Base-by-base conservation (phyloP, 2,113 vertebrate species). In the Megalops atlanticus region DNA sequence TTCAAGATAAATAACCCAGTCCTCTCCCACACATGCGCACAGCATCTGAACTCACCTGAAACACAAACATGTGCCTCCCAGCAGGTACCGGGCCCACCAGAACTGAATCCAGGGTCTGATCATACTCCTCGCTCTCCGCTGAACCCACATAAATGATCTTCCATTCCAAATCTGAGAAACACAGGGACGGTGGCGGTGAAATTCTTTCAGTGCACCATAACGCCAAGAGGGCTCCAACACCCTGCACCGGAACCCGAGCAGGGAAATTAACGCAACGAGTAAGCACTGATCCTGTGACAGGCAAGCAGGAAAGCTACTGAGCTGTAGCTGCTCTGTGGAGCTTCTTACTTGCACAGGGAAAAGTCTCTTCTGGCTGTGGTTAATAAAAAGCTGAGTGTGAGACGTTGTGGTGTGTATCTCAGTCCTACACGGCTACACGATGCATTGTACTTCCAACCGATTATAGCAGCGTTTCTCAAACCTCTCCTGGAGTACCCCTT, bases 141-240 rank as follows among this genome's bases (percentile, higher is more conserved):
- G 97, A 98, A 45, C 96, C 97, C 21, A 98, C 96, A 0, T 97
- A 98, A 80, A 97, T 97, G 84, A 98, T 97, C 86, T 97, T 98
- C 96, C 97, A 98, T 78, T 98, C 96, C 6, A 98, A 89, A 81
- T 98, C 97, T 98, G 88, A 58, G 82, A 70, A 14, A 84, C 2
- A 86, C n/a, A 84, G 38, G 64, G 54, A 24, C 35, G 1, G 11
- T 10, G 40, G 4, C 38, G n/a, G 10, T 70, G 18, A 33, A 21
- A 45, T 7, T 2, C 43, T 3, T 47, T 24, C 2, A 64, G 21
- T 16, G 43, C 38, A 2, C 38, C 4, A 12, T 36, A 40, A 7
- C 74, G 27, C 14, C 12, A 4, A 54, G 49, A 16, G 15, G 38
- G 71, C 47, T 47, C 73, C 75, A 49, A 27, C 15, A 24, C 33